Base-by-base conservation (phyloP, 2,113 vertebrate species). In the Festucalex cinctus region DNA sequence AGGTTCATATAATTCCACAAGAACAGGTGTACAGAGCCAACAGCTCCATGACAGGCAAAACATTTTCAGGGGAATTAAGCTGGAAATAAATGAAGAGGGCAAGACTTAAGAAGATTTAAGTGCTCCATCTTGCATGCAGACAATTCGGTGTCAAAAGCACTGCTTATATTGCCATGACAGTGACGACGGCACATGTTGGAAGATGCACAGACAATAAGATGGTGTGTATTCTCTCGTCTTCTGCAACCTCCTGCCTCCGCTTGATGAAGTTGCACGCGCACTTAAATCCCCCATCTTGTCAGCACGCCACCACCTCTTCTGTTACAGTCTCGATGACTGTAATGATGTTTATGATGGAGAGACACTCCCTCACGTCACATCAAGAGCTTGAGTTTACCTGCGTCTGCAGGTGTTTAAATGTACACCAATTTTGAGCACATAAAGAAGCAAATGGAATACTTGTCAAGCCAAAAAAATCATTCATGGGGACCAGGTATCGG, bases 141-240 rank as follows among this genome's bases (percentile, higher is more conserved):
- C 37, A 16, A 35, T 61, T 48, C 46, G 37, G 49, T 48, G n/a
- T 36, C 24, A 61, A 6, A 56, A 66, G 41, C 22, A 22, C 20
- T 39, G 86, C 71, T 70, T 88, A 85, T 77, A 82, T 76, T 81
- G 79, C 77, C 75, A 35, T 80, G 76, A 75, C 79, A 64, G 68
- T 48, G 48, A 71, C 51, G 70, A 76, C 65, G 59, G 67, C 82
- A 84, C 82, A 72, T 73, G 83, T 80, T 74, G 59, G 69, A 71
- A 83, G 69, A 75, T 57, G 49, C 26, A 70, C 73, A 72, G 82
- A 85, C 86, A 88, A 85, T 82, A 85, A 87, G 80, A 82, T 75
- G 68, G 73, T 84, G 76, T 83, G 77, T 67, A 75, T 26, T 61
- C 35, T 66, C 67, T 73, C 64, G 65, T 53, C 65, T 68, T 58